phyloP scores from a whole-genome alignment of 2,888 invertebrate genomes.

The Dermolepida albohirtum region DNA sequence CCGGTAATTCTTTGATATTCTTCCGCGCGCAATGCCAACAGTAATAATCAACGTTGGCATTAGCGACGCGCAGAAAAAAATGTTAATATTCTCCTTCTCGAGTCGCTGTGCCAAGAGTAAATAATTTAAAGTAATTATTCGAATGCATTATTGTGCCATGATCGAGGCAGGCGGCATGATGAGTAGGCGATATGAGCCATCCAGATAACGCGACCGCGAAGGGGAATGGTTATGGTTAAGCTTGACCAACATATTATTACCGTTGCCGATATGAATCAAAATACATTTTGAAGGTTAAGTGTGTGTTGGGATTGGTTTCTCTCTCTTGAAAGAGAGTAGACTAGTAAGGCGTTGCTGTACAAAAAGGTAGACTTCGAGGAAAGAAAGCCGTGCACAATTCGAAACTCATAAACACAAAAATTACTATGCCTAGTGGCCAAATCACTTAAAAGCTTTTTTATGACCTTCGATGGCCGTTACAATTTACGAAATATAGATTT shows the following conservation, averaged over 20 bases:
- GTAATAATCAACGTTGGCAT: not conserved
- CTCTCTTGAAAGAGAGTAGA: constrained; percentile 33
- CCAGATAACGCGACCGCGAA: constrained; percentile 42
- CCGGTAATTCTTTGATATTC: not conserved
- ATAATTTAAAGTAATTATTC: constrained; percentile 33
- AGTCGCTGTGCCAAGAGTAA: constrained; percentile 15
- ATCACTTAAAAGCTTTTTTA: constrained; percentile 44
- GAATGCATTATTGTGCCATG: constrained; percentile 15
- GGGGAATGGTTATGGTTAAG: constrained; percentile 41
- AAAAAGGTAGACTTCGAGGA: constrained; percentile 27
- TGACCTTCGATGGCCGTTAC: not conserved
- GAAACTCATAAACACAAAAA: constrained; percentile 19
- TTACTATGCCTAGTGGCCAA: constrained; percentile 39
- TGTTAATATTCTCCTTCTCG: constrained; percentile 4
- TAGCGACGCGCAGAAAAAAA: not conserved
- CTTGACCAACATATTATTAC: constrained; percentile 50
- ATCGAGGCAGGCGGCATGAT: constrained; percentile 22
- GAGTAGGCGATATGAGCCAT: constrained; percentile 46
- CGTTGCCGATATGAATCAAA: constrained; percentile 53
- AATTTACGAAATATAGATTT: constrained; percentile 3
- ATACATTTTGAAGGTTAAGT: constrained; percentile 49
- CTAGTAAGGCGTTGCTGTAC: constrained; percentile 25
- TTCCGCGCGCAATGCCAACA: not conserved
- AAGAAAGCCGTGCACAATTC: constrained; percentile 11
- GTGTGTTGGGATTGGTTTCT: constrained; percentile 41